Conservation (phyloP, 2,797 vertebrate species). For the Spheniscus humboldti region DNA sequence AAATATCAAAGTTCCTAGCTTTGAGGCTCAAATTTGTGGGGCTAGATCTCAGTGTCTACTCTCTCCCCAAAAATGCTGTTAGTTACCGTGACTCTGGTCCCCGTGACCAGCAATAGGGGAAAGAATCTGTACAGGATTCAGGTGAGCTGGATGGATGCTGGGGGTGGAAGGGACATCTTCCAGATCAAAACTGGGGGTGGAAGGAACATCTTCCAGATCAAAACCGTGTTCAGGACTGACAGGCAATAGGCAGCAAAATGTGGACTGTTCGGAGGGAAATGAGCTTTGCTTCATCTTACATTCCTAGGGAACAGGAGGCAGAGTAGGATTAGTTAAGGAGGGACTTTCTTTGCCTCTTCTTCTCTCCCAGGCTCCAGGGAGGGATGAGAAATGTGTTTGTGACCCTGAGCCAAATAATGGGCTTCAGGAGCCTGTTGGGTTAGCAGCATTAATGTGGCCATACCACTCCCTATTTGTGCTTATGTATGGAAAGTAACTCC, state of each 20-base stretch:
- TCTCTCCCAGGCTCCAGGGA: background rate
- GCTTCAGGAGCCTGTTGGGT: background rate
- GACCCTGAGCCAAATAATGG: background rate
- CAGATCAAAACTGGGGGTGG: background rate
- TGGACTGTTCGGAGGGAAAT: background rate
- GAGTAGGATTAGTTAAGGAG: background rate
- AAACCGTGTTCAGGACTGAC: accelerated
- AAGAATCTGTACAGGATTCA: background rate
- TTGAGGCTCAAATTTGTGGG: background rate
- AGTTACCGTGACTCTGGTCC: background rate
- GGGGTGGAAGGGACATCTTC: background rate
- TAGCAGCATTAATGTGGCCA: background rate
- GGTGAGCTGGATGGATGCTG: background rate
- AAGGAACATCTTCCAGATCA: background rate
- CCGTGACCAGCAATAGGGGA: background rate
- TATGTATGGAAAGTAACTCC: background rate
- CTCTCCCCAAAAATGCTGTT: accelerated
- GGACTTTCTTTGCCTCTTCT: background rate
- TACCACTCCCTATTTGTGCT: background rate
- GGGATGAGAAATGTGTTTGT: background rate
- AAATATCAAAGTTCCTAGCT: background rate
- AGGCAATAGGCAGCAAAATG: accelerated
- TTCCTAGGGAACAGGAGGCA: background rate
- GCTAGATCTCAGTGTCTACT: background rate
- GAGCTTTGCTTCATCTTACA: background rate